Evolutionary conservation across 1,140 invertebrate genomes (phyloP), one percentile per base, ranked within the genome.

Genomic region (Drosophila pallidifrons): DNA sequence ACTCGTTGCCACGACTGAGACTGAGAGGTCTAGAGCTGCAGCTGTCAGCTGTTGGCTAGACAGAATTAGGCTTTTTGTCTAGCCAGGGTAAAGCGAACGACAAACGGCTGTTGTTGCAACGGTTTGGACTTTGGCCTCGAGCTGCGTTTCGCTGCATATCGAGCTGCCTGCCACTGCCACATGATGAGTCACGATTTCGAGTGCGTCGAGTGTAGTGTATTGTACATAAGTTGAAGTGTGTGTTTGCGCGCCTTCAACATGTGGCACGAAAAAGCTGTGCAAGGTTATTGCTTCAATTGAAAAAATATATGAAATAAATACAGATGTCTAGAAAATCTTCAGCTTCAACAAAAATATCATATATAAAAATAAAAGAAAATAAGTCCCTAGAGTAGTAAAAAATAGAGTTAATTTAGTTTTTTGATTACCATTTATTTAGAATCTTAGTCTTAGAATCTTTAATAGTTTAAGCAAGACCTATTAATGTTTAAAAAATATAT

Each of bases 11-110:
- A 41, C 2, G 35, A 38, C 0, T 38, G 35, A 8, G 52, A 47
- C 74, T 47, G 59, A 30, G 59, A 30, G 64, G 70, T 68, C 77
- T 35, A 38, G 38, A 58, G 49, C 43, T 74, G 71, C 82, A 87
- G 82, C 82, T 87, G 83, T 82, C 83, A 88, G 83, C 83, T 86
- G 82, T 20, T 63, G 80, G 66, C 82, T 71, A 88, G 83, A 87
- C 83, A 68, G 85, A 87, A 83, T 82, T 87, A 77, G 83, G 77
- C 71, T 80, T 77, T 75, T 82, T 80, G 82, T 87, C 83, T 88
- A 77, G 80, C 85, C 82, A 76, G 66, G 69, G 71, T 75, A 82
- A 82, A 83, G 52, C 59, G 58, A 52, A 59, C 54, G 58, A 52
- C 64, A 83, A 58, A 58, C 71, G 66, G 68, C 76, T 86, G 82